Evolutionary conservation across 2,797 vertebrate species (phyloP).

Genomic region (Epinephelus coioides): DNA sequence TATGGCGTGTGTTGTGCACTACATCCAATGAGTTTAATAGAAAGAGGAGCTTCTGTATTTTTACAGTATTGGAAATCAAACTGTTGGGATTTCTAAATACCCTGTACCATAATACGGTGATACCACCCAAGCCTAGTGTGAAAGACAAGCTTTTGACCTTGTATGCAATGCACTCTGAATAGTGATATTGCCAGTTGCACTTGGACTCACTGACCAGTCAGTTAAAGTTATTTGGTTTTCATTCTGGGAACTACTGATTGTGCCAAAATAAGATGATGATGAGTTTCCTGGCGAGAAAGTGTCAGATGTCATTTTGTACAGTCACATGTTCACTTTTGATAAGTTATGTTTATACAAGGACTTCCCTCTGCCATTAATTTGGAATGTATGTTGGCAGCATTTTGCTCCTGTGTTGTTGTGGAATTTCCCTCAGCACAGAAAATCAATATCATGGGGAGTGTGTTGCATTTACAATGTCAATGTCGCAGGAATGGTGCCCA

Average conservation of each 20-base stretch:
- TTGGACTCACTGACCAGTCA: neutral
- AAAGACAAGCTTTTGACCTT: neutral
- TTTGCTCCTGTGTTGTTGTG: constrained; percentile 17
- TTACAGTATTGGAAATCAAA: too few relatives aligned
- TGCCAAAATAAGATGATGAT: neutral
- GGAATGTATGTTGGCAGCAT: neutral
- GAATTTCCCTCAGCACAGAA: constrained; percentile 19
- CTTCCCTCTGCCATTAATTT: neutral
- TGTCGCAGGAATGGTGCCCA: neutral
- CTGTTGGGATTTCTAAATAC: too few relatives aligned
- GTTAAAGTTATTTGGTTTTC: neutral
- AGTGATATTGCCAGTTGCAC: neutral
- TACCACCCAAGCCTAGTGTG: neutral
- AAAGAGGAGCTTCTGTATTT: too few relatives aligned
- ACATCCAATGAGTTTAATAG: too few relatives aligned
- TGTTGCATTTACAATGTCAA: constrained; percentile 28
- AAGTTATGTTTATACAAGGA: neutral
- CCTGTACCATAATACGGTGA: too few relatives aligned
- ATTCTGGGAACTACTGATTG: neutral
- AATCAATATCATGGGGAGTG: constrained; percentile 40
- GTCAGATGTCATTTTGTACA: neutral
- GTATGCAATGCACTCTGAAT: neutral
- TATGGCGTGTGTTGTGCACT: too few relatives aligned
- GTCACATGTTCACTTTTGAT: neutral
- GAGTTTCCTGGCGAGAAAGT: neutral